These are phyloP conservation scores for Mugil cephalus DNA, from an alignment of 2,113 vertebrate species.

Conservation along the genomic window DNA sequence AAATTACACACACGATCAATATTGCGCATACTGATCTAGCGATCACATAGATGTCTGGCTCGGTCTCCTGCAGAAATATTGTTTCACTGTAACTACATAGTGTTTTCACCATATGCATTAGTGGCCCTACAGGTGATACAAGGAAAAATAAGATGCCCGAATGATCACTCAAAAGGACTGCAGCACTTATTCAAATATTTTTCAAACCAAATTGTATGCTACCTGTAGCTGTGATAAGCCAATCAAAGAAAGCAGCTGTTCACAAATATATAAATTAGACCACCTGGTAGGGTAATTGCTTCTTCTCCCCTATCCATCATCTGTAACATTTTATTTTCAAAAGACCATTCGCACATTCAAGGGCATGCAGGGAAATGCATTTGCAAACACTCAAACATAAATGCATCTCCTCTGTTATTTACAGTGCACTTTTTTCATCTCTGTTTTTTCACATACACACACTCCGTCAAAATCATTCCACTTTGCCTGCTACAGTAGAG, in stretches of 20 bases:
- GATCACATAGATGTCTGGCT: slow-evolving; percentile 39
- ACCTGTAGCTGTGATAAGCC: slow-evolving; percentile 37
- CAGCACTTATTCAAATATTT: slow-evolving; percentile 40
- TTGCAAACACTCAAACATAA: slow-evolving; percentile 15
- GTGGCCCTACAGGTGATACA: slow-evolving; percentile 39
- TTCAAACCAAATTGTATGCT: slow-evolving; percentile 43
- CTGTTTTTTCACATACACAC: not conserved
- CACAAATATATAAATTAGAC: slow-evolving; percentile 66
- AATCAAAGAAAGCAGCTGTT: slow-evolving; percentile 44
- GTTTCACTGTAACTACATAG: slow-evolving; percentile 39
- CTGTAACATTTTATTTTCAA: slow-evolving; percentile 33
- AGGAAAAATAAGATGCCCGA: slow-evolving; percentile 48
- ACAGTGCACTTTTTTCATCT: not conserved
- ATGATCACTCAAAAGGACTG: slow-evolving; percentile 59
- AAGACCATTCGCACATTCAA: slow-evolving; percentile 49
- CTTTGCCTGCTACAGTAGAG: not conserved
- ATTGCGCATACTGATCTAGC: slow-evolving; percentile 57
- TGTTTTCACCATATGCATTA: slow-evolving; percentile 53
- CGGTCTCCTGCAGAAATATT: slow-evolving; percentile 40
- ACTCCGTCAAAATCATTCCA: slow-evolving; percentile 1
- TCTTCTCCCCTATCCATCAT: slow-evolving; percentile 37
- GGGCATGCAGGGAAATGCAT: slow-evolving; percentile 34
- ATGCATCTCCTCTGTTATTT: slow-evolving; percentile 12
- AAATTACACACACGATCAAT: slow-evolving; percentile 75
- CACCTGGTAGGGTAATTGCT: slow-evolving; percentile 64